Evolutionary conservation across 2,888 invertebrate species (phyloP).

Genomic region (Macrosoma leucophasiata): DNA sequence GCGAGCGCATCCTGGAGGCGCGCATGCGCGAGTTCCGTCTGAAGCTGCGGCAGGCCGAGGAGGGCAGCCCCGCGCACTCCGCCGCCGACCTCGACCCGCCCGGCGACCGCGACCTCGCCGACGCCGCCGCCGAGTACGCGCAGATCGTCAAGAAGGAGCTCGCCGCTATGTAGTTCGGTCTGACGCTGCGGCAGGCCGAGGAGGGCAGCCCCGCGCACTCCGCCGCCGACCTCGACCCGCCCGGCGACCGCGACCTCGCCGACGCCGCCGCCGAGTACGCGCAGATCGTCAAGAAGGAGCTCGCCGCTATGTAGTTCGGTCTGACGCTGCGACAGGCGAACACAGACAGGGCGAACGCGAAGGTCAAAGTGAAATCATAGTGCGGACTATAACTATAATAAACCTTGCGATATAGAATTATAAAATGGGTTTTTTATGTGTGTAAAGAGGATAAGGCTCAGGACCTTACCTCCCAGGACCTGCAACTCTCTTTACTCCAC

Average conservation of each 20-base stretch:
- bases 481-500: too few species aligned
- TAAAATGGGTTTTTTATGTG: too few species aligned
- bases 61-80: slow-evolving; percentile 36
- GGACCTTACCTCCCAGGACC: too few species aligned
- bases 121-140: slow-evolving; percentile 40
- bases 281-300: slow-evolving; percentile 38
- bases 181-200: neutral
- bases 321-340: too few species aligned
- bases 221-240: slow-evolving; percentile 24
- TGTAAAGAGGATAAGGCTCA: too few species aligned
- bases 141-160: slow-evolving; percentile 39
- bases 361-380: too few species aligned
- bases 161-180: slow-evolving; percentile 23
- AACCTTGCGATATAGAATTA: too few species aligned
- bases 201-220: neutral
- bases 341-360: too few species aligned
- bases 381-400: too few species aligned
- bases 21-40: slow-evolving; percentile 87
- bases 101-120: slow-evolving; percentile 48
- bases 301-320: slow-evolving; percentile 25
- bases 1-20: slow-evolving; percentile 94
- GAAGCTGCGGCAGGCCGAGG: slow-evolving; percentile 59
- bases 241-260: slow-evolving; percentile 32
- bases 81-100: slow-evolving; percentile 33
- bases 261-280: slow-evolving; percentile 42